phyloP scores from a whole-genome alignment of 2,888 invertebrate genomes.

The Ochlodes sylvanus region DNA sequence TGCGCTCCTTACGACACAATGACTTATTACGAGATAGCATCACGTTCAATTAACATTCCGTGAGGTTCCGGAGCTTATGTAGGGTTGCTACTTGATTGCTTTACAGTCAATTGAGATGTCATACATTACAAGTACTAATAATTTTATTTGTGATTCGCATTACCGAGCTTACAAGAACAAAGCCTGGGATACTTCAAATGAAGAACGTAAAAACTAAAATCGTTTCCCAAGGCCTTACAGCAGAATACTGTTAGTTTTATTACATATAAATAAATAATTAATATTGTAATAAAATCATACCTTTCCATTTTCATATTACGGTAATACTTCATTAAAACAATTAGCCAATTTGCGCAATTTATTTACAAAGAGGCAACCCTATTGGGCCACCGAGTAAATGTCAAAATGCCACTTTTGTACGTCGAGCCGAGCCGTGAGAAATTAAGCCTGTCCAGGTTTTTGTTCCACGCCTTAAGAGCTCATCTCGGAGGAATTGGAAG shows the following conservation, averaged over 20 bases:
- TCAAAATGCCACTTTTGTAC: conserved; percentile 65
- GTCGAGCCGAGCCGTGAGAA: conserved; percentile 44
- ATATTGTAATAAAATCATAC: too few relatives aligned
- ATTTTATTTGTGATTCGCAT: too few relatives aligned
- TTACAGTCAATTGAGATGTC: conserved; percentile 15
- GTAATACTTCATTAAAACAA: too few relatives aligned
- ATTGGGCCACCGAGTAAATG: conserved; percentile 64
- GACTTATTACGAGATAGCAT: conserved; percentile 78
- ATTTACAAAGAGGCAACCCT: conserved; percentile 17
- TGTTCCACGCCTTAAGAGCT: conserved; percentile 41
- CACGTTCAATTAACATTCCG: conserved; percentile 79
- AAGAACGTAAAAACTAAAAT: too few relatives aligned
- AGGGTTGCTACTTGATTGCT: conserved; percentile 19
- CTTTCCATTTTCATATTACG: too few relatives aligned
- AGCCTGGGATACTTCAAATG: too few relatives aligned
- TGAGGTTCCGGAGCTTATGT: conserved; percentile 30
- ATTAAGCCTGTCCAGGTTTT: conserved; percentile 42
- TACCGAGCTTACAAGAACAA: too few relatives aligned
- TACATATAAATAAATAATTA: too few relatives aligned
- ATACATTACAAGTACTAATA: neutral
- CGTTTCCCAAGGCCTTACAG: too few relatives aligned
- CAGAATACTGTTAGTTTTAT: too few relatives aligned
- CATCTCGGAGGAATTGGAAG: conserved; percentile 24
- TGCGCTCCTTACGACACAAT: conserved; percentile 65
- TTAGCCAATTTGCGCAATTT: neutral